phyloP scores from a whole-genome alignment of 2,797 vertebrate species.

The Decapterus maruadsi region DNA sequence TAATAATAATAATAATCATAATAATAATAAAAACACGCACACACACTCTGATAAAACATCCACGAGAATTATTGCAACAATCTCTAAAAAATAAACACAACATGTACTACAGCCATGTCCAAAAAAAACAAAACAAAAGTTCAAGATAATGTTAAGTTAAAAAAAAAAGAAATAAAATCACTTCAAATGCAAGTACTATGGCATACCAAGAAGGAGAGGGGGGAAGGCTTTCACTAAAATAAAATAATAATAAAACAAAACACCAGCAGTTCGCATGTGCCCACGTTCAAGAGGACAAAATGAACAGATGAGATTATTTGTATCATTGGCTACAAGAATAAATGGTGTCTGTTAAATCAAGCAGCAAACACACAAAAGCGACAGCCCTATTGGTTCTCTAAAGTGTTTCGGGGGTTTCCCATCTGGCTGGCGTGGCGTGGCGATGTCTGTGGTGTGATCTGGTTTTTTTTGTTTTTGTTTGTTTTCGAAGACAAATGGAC shows the following conservation, averaged over 20 bases:
- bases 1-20: conserved; percentile 61
- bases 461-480: not conserved
- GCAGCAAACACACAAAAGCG: conserved; percentile 77
- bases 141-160: conserved; percentile 74
- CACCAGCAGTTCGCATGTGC: conserved; percentile 75
- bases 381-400: conserved; percentile 80
- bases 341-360: conserved; percentile 67
- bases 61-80: conserved; percentile 87
- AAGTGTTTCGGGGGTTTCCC: conserved; percentile 63
- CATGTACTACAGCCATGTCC: conserved; percentile 80
- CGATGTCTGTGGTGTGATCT: conserved; percentile 70
- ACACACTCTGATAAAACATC: conserved; percentile 76
- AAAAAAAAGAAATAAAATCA: conserved; percentile 70
- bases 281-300: conserved; percentile 59
- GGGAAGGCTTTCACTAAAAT: conserved; percentile 71
- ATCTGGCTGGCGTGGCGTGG: conserved; percentile 51
- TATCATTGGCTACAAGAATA: conserved; percentile 70
- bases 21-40: conserved; percentile 60
- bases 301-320: conserved; percentile 59
- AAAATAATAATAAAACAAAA: not conserved
- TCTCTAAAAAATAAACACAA: conserved; percentile 85
- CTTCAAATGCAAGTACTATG: conserved; percentile 84
- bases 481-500: conserved; percentile 80
- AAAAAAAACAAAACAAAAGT: conserved; percentile 59
- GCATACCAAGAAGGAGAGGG: conserved; percentile 70